Evolutionary conservation across 2,888 invertebrate genomes (phyloP).

Genomic region (Tupiocoris notatus): DNA sequence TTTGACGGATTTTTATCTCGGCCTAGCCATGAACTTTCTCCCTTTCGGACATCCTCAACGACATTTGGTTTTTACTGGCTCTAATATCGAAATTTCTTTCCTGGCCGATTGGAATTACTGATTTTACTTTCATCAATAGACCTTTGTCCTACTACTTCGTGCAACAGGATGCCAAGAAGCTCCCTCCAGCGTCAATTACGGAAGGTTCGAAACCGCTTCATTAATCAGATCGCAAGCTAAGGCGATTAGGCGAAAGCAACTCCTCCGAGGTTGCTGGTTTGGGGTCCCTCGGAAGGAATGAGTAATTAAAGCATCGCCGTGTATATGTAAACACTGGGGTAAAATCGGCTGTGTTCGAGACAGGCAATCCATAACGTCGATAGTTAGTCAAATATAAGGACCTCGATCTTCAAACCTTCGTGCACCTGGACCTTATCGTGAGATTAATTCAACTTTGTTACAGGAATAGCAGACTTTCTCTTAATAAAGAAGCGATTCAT

Average conservation of each 20-base stretch:
- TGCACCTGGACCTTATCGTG: not conserved
- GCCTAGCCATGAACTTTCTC: no score
- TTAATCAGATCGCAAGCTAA: not conserved
- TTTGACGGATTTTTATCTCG: no score
- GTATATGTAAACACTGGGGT: conserved; percentile 21
- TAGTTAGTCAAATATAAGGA: not conserved
- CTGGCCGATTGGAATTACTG: no score
- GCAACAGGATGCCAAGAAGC: no score
- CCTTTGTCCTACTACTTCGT: no score
- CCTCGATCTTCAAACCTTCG: not conserved
- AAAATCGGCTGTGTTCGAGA: conserved; percentile 25
- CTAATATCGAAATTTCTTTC: no score
- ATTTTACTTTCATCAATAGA: no score
- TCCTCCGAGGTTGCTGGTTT: no score
- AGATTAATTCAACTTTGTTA: not conserved
- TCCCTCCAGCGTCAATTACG: not conserved
- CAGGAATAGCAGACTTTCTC: not conserved
- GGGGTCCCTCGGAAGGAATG: conserved; percentile 15
- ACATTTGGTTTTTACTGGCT: no score
- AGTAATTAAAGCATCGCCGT: conserved; percentile 29
- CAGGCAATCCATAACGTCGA: conserved; percentile 35
- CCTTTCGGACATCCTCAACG: no score
- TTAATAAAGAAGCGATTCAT: not conserved
- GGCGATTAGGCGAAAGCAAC: not conserved
- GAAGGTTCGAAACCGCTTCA: not conserved